These are phyloP conservation scores for Prostheceraeus crozeri DNA, from an alignment of 2,888 invertebrate genomes.

Conservation along the genomic window DNA sequence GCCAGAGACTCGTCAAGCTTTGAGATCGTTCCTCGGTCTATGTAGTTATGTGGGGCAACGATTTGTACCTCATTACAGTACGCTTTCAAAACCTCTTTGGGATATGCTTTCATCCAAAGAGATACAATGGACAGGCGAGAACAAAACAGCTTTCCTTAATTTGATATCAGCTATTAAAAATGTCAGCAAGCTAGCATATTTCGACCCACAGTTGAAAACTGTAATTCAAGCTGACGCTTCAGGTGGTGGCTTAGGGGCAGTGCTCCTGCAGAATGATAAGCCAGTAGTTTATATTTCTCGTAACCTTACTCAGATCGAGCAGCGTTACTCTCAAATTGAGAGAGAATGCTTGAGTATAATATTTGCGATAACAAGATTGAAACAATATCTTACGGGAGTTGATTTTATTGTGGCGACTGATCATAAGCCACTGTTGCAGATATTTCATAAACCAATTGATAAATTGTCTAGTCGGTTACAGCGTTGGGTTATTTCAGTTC, in stretches of 20 bases:
- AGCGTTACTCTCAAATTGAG: constrained; percentile 11
- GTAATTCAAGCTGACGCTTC: constrained; percentile 17
- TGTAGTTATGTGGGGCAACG: constrained; percentile 1
- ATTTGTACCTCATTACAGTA: constrained; percentile 10
- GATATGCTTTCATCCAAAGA: background rate
- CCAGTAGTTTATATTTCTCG: constrained; percentile 9
- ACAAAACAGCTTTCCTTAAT: constrained; percentile 3
- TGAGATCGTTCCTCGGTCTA: constrained; percentile 16
- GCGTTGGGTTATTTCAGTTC: background rate
- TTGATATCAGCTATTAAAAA: background rate
- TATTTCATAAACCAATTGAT: constrained; percentile 17
- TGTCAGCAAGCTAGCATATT: background rate
- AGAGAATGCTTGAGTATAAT: constrained; percentile 10
- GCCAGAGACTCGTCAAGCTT: background rate
- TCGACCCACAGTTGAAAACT: constrained; percentile 2
- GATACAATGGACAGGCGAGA: constrained; percentile 1
- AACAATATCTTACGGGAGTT: constrained; percentile 2
- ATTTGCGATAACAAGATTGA: constrained; percentile 8
- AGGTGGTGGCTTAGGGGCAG: background rate
- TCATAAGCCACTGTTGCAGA: constrained; percentile 11
- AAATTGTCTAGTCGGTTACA: constrained; percentile 17
- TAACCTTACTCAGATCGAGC: constrained; percentile 2
- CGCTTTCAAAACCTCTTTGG: background rate
- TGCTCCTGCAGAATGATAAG: background rate
- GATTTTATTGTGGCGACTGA: constrained; percentile 3